Evolutionary conservation across 2,113 vertebrate species (phyloP), one percentile per base, ranked within the genome.

Genomic region (Fregata magnificens): DNA sequence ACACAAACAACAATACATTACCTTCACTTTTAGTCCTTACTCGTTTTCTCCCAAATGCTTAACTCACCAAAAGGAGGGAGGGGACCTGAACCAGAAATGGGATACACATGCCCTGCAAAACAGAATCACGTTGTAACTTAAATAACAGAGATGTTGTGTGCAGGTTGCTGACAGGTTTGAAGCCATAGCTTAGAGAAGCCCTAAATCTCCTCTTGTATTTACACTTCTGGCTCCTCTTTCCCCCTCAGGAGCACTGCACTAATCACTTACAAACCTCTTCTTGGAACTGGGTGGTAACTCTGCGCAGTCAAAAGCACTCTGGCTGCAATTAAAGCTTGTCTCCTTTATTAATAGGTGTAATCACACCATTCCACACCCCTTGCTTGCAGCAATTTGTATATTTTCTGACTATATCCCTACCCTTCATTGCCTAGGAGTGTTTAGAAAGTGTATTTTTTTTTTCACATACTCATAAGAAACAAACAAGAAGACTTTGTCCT

Each of bases 141-240:
- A 92, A 58, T 72, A 93, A 94, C 81, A 95, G 94, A 84, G 74
- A 95, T 7, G 7, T 50, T 16, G 20, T 59, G 25, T 58, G 79
- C 55, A 87, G 42, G 78, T 47, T 95, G 94, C 71, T 95, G 95
- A 97, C 89, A 95, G 71, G 74, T 90, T 93, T 86, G 94, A 95
- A 90, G 81, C 45, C 36, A 31, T 22, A 85, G 55, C 81, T 95
- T 94, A 86, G 58, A 90, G 53, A 95, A 95, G 61, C 31, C 74
- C 71, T 94, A 90, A 95, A 93, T 89, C 78, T 86, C 42, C 19
- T 74, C 78, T 82, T 59, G 16, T 47, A 42, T 82, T 95, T 96
- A 95, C 67, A 91, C 38, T 91, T 82, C 72, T 96, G 40, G 53
- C 59, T 78, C 24, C n/a, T 85, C 74, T 92, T 88, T 71, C 19